These are phyloP conservation scores for Plutomurus gul DNA, from an alignment of 1,140 invertebrate genomes.

Conservation along the genomic window DNA sequence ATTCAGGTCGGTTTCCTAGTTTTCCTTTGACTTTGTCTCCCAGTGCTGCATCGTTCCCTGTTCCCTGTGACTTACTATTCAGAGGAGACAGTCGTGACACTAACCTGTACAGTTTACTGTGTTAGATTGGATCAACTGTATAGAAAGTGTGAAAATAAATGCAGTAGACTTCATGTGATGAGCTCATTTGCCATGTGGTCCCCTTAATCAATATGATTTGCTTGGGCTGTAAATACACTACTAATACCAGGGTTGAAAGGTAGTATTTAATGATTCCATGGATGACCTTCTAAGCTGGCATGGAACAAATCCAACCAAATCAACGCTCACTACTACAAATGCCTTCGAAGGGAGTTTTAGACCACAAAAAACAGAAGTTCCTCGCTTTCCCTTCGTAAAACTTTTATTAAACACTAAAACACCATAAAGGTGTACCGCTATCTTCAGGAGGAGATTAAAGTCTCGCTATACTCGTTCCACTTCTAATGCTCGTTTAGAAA, in stretches of 20 bases:
- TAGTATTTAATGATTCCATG: no score
- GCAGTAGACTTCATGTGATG: background rate
- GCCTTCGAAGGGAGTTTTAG: background rate
- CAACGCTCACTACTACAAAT: background rate
- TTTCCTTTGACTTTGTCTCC: background rate
- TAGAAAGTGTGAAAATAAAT: background rate
- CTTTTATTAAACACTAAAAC: conserved; percentile 18
- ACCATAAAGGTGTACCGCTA: background rate
- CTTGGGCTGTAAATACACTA: no score
- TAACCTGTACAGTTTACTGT: no score
- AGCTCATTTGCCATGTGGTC: background rate
- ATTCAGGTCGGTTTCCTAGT: background rate
- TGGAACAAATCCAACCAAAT: background rate
- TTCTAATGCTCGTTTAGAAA: conserved; percentile 1
- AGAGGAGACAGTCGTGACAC: no score
- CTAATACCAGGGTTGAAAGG: no score
- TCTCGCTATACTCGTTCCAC: background rate
- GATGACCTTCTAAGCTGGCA: no score
- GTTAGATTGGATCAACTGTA: background rate
- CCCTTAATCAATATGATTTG: no score
- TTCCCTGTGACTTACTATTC: no score
- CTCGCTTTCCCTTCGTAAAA: background rate
- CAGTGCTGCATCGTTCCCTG: no score
- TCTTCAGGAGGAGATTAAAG: background rate
- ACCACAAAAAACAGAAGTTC: background rate